Evolutionary conservation across 2,113 vertebrate genomes (phyloP), one percentile per base, ranked within the genome.

Genomic region (Cyprinodon variegatus): DNA sequence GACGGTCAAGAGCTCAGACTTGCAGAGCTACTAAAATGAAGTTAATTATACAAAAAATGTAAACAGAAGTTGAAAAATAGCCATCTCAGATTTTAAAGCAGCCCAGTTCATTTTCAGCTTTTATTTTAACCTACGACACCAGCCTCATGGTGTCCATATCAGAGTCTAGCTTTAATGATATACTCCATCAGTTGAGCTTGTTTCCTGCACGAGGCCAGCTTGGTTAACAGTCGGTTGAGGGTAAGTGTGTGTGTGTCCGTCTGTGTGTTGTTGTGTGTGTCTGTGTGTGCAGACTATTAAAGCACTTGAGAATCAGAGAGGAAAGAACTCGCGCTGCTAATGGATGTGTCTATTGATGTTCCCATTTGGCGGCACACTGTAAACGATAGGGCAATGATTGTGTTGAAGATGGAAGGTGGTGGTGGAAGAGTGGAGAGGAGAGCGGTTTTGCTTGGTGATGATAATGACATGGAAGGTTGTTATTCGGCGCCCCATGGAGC

Each of bases 281-380:
- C 72, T 71, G 73, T 61, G 65, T 22, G 50, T 3, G 38, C 3
- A 1, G 17, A 79, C 85, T 89, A 84, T 93, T 86, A 91, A 89
- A 88, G 81, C 87, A 81, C 89, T 92, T 83, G 78, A 85, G 77
- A 88, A 82, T 87, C 82, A 82, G 80, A 85, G 84, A 85, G 77
- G 76, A 79, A 88, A 60, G 78, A 81, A 88, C 86, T 83, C 12
- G 22, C 75, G 13, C 83, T 72, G 85, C 85, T 91, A 92, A 91
- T 90, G 91, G 92, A 84, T 79, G 80, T 82, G 83, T 84, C 85
- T 91, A 93, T 92, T 87, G 90, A 90, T 88, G 91, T 89, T 89
- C 83, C 90, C 80, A 87, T 89, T 93, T 90, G 85, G 84, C 81
- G 76, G 83, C 79, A 66, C 83, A 81, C 79, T 87, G 89, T 90